Evolutionary conservation across 2,888 invertebrate genomes (phyloP).

Genomic region (Aethes cnicana): DNA sequence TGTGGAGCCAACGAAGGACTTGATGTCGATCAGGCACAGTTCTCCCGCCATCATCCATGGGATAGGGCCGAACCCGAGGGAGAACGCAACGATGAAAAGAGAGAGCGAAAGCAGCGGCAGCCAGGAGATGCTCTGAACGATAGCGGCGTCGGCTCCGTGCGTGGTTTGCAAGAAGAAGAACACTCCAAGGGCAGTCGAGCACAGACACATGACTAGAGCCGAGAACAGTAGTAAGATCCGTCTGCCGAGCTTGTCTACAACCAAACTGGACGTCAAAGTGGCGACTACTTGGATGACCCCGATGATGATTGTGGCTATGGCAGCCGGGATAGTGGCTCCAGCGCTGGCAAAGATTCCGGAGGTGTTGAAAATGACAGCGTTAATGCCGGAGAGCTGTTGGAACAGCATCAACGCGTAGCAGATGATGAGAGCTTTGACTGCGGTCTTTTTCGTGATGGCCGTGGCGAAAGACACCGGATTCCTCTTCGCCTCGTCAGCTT

Average conservation of each 20-base stretch:
- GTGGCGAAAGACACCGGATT: conserved; percentile 80
- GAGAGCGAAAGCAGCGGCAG: conserved; percentile 89
- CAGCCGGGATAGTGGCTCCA: conserved; percentile 80
- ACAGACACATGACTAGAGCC: conserved; percentile 86
- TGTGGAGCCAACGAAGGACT: conserved; percentile 88
- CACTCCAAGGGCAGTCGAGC: conserved; percentile 86
- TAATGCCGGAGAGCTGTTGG: conserved; percentile 93
- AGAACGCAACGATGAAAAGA: conserved; percentile 90
- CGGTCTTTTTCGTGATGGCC: conserved; percentile 83
- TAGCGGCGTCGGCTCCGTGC: conserved; percentile 50
- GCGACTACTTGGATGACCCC: conserved; percentile 91
- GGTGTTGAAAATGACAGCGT: conserved; percentile 92
- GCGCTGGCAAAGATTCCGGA: conserved; percentile 87
- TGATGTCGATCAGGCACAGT: conserved; percentile 90
- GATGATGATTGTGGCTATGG: conserved; percentile 88
- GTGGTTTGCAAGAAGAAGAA: conserved; percentile 83
- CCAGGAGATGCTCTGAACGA: conserved; percentile 84
- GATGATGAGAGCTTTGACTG: conserved; percentile 86
- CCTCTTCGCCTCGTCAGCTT: conserved; percentile 75
- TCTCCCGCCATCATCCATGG: conserved; percentile 93
- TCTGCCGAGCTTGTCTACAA: conserved; percentile 92
- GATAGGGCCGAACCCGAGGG: conserved; percentile 92
- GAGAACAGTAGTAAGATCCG: conserved; percentile 89
- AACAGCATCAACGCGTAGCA: conserved; percentile 92
- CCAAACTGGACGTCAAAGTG: conserved; percentile 87